Evolutionary conservation across 2,797 vertebrate species (phyloP).

Genomic region (Petrocephalus schoutedeni): DNA sequence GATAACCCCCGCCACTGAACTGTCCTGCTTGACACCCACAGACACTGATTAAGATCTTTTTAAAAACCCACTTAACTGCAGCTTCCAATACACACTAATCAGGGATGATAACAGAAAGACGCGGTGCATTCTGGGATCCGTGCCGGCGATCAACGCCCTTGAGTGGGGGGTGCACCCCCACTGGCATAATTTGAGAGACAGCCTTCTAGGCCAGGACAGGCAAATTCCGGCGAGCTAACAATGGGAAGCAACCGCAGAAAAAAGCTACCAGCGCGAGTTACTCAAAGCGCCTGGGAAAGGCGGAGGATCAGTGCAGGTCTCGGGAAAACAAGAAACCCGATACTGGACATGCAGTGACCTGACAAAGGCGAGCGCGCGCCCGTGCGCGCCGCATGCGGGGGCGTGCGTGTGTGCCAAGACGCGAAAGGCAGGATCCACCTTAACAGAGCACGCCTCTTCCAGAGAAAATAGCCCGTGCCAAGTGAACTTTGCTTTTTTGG

Average conservation of each 20-base stretch:
- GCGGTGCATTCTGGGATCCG: too few species aligned
- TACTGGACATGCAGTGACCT: neutral
- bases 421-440: neutral
- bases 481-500: slow-evolving; percentile 4
- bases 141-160: too few species aligned
- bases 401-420: neutral
- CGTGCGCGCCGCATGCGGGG: neutral
- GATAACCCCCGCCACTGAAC: neutral
- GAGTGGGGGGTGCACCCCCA: neutral
- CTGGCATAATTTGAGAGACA: neutral
- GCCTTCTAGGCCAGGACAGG: neutral
- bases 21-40: neutral
- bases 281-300: neutral
- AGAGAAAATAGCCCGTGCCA: slow-evolving; percentile 3
- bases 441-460: neutral
- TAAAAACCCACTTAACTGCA: neutral
- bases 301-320: neutral
- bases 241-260: neutral
- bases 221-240: neutral
- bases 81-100: neutral
- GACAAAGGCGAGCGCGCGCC: neutral
- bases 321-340: neutral
- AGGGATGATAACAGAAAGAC: neutral
- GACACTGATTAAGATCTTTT: neutral
- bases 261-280: neutral